Conservation (phyloP, 2,797 vertebrate genomes). For the Synaphobranchus kaupii region DNA sequence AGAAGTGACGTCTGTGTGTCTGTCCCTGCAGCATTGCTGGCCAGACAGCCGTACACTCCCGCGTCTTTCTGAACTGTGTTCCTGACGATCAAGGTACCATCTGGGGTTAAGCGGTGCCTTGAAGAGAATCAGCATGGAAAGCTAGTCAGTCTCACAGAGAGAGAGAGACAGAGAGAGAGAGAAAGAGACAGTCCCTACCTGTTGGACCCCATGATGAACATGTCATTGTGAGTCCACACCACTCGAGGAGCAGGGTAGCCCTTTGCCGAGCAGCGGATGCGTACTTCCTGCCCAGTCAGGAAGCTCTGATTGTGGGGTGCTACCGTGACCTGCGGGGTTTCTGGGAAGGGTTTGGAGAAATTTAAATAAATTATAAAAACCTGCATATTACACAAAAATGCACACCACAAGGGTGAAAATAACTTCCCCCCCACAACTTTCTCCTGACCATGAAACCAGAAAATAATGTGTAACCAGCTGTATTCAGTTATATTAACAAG, state of each 20-base stretch:
- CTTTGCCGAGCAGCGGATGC: constrained; percentile 82
- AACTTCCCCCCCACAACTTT: background rate
- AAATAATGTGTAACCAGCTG: background rate
- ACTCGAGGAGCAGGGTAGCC: constrained; percentile 85
- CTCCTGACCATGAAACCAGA: background rate
- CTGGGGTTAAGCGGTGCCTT: constrained; percentile 82
- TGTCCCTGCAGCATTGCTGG: constrained; percentile 88
- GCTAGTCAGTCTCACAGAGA: background rate
- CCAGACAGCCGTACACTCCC: constrained; percentile 91
- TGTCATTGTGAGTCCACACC: constrained; percentile 89
- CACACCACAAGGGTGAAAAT: background rate
- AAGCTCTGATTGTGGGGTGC: constrained; percentile 88
- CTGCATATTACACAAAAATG: background rate
- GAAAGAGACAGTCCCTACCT: constrained; percentile 67
- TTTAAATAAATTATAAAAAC: background rate
- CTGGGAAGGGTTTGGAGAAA: constrained; percentile 59
- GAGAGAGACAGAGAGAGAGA: background rate
- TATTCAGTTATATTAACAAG: no score
- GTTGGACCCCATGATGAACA: constrained; percentile 84
- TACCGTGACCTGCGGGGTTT: constrained; percentile 80
- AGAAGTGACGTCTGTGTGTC: constrained; percentile 78
- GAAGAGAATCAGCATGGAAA: constrained; percentile 28
- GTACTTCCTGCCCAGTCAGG: constrained; percentile 79
- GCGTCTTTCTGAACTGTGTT: constrained; percentile 78
- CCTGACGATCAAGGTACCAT: constrained; percentile 85